Base-by-base conservation (phyloP, 2,797 vertebrate genomes). In the Ceyx erithaca region DNA sequence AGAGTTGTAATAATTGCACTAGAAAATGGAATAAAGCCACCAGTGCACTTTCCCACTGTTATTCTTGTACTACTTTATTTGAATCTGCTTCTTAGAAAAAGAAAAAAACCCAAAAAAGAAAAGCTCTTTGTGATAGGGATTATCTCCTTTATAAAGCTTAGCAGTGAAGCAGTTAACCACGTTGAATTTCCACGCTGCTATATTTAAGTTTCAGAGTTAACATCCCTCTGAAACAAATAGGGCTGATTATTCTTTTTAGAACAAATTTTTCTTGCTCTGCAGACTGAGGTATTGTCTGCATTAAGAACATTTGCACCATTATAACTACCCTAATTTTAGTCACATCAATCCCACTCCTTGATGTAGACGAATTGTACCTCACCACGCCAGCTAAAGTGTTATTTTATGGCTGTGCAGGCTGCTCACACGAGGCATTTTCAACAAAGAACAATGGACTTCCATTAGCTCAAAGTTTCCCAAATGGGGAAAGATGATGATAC, bases 261-360 rank as follows among this genome's bases (percentile, higher is more conserved):
- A 89, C 45, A 73, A 37, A 6, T 92, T 92, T 95, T 94, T 87
- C 71, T 80, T 89, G 54, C 68, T 90, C 81, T 92, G 28, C 54
- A 93, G 84, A 87, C 93, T 87, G 85, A 94, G 72, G 62, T 71
- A 85, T 94, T 90, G 84, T 92, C 94, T 94, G 78, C 81, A 69
- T 89, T 85, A 94, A 89, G 91, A 96, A 80, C 92, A 93, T 92
- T 94, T 89, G 62, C 84, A 91, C 78, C 80, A 55, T 88, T 94
- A 73, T 91, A 91, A 85, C 90, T 58, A 79, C 61, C 43, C 78
- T 93, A 94, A 94, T 93, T 95, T 93, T 95, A 96, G 91, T 87
- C 84, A 92, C 86, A 82, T 95, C 88, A 91, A 75, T 95, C 88
- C 62, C 62, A 85, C 72, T 92, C 81, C 69, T 91, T 92, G 90